Evolutionary conservation across 2,888 invertebrate genomes (phyloP), one percentile per base, ranked within the genome.

Genomic region (Macrosiphum euphorbiae): DNA sequence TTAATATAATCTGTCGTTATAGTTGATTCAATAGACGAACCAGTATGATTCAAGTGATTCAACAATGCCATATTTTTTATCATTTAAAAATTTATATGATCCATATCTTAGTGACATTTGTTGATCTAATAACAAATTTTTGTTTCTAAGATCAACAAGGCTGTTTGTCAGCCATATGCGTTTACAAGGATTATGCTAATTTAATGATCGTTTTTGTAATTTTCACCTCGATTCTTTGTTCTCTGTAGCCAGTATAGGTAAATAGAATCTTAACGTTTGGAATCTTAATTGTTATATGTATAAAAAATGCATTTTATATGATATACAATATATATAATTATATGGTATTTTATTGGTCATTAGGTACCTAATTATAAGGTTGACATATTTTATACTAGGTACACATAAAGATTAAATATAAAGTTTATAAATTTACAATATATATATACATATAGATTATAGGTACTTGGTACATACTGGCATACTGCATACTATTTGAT

Each of bases 371-470:
- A n/a, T 67, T 24, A 13, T 61, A 67, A 67, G 13, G n/a, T 67
- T 67, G 16, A n/a, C n/a, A 67, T n/a, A 67, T n/a, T 67, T 67
- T n/a, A 67, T 67, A 67, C 7, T 67, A 52, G 52, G 52, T 52
- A 67, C 35, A 16, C 16, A 67, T 67, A 67, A 67, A 67, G 16
- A 67, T 67, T 67, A 67, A 67, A 67, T 35, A 67, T 20, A 35
- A 35, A 67, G 16, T 67, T 67, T 35, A 20, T 0, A 67, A 35
- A 67, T 67, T 13, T 67, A 67, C n/a, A 67, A 61, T 61, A 61
- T 61, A 67, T 61, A 61, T 61, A 61, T 61, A 67, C 28, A 61
- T 61, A 61, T 61, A 67, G 67, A 67, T 67, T 67, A 67, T 67
- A 67, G 1, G 47, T 47, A 47, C 47, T 47, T 47, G n/a, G 67